Base-by-base conservation (phyloP, 2,888 invertebrate genomes). In the Eilema caniola region DNA sequence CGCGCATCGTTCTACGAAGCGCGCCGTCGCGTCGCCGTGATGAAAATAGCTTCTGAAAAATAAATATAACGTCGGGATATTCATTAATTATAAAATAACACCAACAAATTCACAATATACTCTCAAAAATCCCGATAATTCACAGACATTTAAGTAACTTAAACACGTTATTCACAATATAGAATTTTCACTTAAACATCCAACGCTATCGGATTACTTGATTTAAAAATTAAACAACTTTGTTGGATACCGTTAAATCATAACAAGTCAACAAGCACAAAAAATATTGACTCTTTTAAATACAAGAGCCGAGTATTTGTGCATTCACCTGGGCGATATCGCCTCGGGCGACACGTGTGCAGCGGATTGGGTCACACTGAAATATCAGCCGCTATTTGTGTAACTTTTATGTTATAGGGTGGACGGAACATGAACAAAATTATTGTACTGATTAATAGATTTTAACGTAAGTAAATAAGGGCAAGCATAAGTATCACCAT, bases 361-460 rank as follows among this genome's bases (percentile, higher is more conserved):
- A 25, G 47, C 60, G 62, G 78, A 78, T 78, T 75, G 81, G 78
- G 79, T 80, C 81, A 75, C 68, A 69, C 72, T 69, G 74, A 75
- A 80, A 80, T 78, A 80, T 75, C 78, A 71, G 63, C 41, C 67
- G 64, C 69, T 80, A 80, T 80, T 80, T 78, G 71, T 71, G 66
- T 78, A 53, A 70, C 71, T 77, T 70, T 60, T 73, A 72, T 73
- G 66, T 47, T 59, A 23, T 64, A 25, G 59, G 60, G 65, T 37
- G 70, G 60, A 71, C 70, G 66, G 68, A 79, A 74, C 69, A 73
- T 78, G 66, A 41, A 53, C 10, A 53, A 53, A 5, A n/a, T n/a
- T 53, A 31, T 23, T 23, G 31, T 64, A 53, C n/a, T 10, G 37
- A 64, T 28, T 64, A 53, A 53, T 41, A 41, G 20, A 25, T 16